These are phyloP conservation scores for Semnopithecus entellus DNA, from an alignment of 2,113 vertebrate species.

Conservation along the genomic window DNA sequence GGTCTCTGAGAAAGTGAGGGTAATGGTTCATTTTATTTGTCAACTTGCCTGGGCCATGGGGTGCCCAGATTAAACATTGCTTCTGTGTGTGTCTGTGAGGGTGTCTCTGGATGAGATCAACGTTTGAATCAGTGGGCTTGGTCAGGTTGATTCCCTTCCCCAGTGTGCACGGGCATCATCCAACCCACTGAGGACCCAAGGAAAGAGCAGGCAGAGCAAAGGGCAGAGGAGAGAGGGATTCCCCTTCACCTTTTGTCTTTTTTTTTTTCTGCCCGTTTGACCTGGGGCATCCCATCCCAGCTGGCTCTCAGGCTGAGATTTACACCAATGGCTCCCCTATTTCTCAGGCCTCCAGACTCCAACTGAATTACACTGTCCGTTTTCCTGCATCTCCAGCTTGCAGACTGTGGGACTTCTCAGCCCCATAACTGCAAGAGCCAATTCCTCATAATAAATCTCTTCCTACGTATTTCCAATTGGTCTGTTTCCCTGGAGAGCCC, in stretches of 20 bases:
- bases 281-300: too few species aligned
- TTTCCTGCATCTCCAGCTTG: neutral
- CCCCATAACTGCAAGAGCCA: neutral
- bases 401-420: neutral
- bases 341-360: neutral
- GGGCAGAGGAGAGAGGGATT: neutral
- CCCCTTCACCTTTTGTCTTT: accelerated
- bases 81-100: neutral
- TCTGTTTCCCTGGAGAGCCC: neutral
- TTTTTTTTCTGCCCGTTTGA: too few species aligned
- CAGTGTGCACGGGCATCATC: too few species aligned
- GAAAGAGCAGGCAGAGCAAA: too few species aligned
- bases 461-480: neutral
- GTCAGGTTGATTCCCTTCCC: neutral
- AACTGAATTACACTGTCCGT: neutral
- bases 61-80: neutral
- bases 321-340: neutral
- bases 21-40: neutral
- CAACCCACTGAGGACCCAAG: too few species aligned
- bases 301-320: neutral
- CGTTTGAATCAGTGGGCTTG: neutral
- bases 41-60: neutral
- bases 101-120: neutral
- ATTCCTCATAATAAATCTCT: neutral
- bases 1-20: neutral